These are phyloP conservation scores for Heliopora coerulea DNA, from an alignment of 92 coral and sea anemone species.

Conservation along the genomic window DNA sequence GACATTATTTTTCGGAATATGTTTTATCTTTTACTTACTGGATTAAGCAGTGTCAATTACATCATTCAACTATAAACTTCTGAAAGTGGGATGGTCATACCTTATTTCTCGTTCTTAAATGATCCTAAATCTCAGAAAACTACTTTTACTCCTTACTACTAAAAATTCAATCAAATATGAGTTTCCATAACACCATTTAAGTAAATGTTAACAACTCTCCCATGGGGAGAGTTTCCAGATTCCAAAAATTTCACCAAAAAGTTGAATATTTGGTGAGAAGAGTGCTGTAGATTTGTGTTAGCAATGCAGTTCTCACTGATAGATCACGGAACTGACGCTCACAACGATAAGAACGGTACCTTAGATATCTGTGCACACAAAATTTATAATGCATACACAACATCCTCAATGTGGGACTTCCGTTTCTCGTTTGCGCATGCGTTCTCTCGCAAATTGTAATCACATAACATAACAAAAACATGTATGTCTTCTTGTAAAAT, in stretches of 20 bases:
- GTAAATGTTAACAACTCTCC: too few species aligned
- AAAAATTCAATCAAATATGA: not conserved
- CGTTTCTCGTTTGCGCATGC: constrained; percentile 31
- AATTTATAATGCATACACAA: not conserved
- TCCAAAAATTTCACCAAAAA: constrained; percentile 99
- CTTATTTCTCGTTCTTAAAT: too few species aligned
- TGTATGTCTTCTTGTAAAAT: too few species aligned
- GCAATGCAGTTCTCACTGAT: constrained; percentile 91
- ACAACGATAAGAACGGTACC: constrained; percentile 99
- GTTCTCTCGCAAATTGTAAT: not conserved
- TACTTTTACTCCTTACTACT: too few species aligned
- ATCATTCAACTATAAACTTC: too few species aligned
- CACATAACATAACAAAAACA: too few species aligned
- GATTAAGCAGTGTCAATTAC: too few species aligned
- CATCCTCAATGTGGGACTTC: constrained; percentile 39
- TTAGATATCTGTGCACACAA: not conserved
- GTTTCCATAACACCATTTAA: too few species aligned
- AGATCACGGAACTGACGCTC: constrained; percentile 93
- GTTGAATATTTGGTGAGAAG: constrained; percentile 70
- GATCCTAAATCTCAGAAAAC: too few species aligned
- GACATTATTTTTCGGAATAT: too few species aligned
- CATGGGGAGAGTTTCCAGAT: constrained; percentile 39
- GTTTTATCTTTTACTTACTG: too few species aligned
- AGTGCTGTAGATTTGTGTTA: constrained; percentile 80
- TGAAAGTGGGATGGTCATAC: too few species aligned